A percentile compares a stretch with the other conserved stretches of the same genome.
Evolutionary conservation across 2,113 vertebrate genomes (phyloP).

Genomic region (Ptilonorhynchus violaceus): DNA sequence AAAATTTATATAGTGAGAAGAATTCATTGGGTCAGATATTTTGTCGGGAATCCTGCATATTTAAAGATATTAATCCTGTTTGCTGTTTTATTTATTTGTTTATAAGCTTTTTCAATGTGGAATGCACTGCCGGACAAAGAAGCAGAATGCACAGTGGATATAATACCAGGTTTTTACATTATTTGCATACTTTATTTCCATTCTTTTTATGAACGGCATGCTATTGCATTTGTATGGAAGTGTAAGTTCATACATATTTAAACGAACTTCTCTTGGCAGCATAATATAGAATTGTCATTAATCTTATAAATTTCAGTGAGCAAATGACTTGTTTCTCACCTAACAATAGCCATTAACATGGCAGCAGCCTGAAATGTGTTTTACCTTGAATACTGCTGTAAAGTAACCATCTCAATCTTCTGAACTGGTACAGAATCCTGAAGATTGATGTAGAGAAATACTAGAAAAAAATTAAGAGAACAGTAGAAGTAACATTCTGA

Average conservation of each 20-base stretch:
- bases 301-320: neutral
- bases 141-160: neutral
- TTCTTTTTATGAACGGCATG: neutral
- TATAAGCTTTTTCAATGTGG: neutral
- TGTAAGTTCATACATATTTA: conserved; percentile 5
- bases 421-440: neutral
- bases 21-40: neutral
- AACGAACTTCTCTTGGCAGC: neutral
- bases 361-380: neutral
- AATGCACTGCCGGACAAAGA: neutral
- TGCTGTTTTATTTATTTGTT: neutral
- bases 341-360: neutral
- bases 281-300: neutral
- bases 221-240: neutral
- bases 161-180: neutral
- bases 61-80: neutral
- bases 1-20: neutral
- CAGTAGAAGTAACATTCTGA: neutral
- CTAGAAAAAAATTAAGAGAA: neutral
- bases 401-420: neutral
- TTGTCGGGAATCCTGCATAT: neutral
- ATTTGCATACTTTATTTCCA: neutral
- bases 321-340: neutral
- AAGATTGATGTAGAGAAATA: neutral
- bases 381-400: neutral